Percentiles rank a stretch among this genome's conserved stretches.
phyloP scores from a whole-genome alignment of 2,888 invertebrate genomes.

The Melinopterus prodromus region DNA sequence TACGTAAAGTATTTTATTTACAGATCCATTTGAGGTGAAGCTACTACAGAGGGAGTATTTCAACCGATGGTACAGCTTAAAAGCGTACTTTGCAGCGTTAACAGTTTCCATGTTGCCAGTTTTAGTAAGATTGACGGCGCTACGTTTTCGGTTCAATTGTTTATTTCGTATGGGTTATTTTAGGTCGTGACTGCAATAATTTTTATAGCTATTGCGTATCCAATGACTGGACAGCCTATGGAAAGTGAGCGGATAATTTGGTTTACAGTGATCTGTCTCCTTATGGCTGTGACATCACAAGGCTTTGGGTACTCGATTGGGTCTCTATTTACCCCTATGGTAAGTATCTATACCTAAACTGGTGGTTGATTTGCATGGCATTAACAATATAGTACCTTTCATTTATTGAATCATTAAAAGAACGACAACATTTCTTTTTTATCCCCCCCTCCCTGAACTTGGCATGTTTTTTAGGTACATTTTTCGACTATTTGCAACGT shows the following conservation, averaged over 20 bases:
- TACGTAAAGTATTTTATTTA: too few relatives aligned
- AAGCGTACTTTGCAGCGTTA: conserved; percentile 75
- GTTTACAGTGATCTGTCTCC: conserved; percentile 71
- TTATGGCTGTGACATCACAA: conserved; percentile 75
- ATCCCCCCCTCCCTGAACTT: too few relatives aligned
- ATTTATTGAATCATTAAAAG: too few relatives aligned
- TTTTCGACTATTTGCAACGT: too few relatives aligned
- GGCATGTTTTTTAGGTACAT: too few relatives aligned
- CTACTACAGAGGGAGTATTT: conserved; percentile 78
- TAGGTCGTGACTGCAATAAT: conserved; percentile 28
- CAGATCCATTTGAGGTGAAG: conserved; percentile 77
- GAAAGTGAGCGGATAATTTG: conserved; percentile 69
- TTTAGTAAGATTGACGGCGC: conserved; percentile 65
- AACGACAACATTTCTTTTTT: too few relatives aligned
- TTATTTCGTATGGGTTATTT: conserved; percentile 68
- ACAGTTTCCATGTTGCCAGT: conserved; percentile 72
- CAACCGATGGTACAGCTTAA: conserved; percentile 79
- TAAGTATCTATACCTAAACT: conserved; percentile 15
- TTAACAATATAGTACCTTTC: too few relatives aligned
- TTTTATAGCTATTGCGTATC: conserved; percentile 61
- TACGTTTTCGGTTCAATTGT: conserved; percentile 55
- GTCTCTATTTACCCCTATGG: conserved; percentile 32
- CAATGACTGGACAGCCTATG: conserved; percentile 73
- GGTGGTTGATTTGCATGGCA: too few relatives aligned
- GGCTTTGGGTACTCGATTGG: conserved; percentile 64